Evolutionary conservation across 2,888 invertebrate species (phyloP).

Genomic region (Zygaena filipendulae): DNA sequence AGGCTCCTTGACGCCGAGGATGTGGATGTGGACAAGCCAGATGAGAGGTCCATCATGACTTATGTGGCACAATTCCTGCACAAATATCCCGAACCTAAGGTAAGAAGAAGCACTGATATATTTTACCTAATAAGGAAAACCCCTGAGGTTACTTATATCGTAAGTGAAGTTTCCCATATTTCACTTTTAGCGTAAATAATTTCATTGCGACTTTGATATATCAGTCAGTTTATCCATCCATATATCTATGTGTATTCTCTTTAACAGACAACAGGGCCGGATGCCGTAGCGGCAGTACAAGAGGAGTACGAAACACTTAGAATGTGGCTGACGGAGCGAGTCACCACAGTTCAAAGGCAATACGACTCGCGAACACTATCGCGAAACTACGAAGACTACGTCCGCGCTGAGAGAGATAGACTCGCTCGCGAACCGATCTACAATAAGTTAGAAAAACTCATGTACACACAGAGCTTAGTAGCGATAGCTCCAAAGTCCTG

Average conservation of each 20-base stretch:
- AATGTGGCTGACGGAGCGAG: slow-evolving; percentile 84
- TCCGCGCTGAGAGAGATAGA: slow-evolving; percentile 80
- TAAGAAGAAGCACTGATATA: too few species aligned
- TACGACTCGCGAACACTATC: slow-evolving; percentile 80
- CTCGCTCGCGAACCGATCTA: slow-evolving; percentile 78
- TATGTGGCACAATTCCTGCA: slow-evolving; percentile 98
- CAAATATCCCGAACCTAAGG: slow-evolving; percentile 90
- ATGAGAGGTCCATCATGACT: slow-evolving; percentile 98
- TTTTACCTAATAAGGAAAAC: too few species aligned
- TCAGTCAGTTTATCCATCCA: too few species aligned
- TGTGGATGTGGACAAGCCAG: slow-evolving; percentile 95
- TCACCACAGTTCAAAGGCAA: slow-evolving; percentile 79
- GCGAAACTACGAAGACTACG: slow-evolving; percentile 83
- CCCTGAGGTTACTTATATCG: too few species aligned
- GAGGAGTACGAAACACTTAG: slow-evolving; percentile 83
- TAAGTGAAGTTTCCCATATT: too few species aligned
- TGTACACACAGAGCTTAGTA: slow-evolving; percentile 83
- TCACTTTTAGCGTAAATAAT: too few species aligned
- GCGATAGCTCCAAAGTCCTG: slow-evolving; percentile 88
- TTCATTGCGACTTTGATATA: too few species aligned
- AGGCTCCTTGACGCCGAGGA: slow-evolving; percentile 94
- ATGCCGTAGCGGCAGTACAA: slow-evolving; percentile 81
- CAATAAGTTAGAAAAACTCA: slow-evolving; percentile 80
- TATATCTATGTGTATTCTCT: too few species aligned
- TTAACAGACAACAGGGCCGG: slow-evolving; percentile 77